Evolutionary conservation across 2,797 vertebrate species (phyloP), one percentile per base, ranked within the genome.

Genomic region (Poecile montanus): DNA sequence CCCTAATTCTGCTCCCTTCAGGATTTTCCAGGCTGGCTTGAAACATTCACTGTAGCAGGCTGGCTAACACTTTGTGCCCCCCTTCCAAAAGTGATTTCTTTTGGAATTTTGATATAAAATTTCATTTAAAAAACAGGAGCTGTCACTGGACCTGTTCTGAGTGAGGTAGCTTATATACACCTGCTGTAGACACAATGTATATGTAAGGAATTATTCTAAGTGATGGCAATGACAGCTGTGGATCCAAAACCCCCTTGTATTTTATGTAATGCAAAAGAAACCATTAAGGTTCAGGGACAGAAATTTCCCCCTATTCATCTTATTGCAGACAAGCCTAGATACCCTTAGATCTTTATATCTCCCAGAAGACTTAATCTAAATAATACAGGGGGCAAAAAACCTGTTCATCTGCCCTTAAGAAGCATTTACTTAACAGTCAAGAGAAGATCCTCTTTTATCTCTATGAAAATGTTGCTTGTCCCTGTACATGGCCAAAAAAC

Each of bases 151-250:
- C 71, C 32, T 86, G 53, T 85, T n/a, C 19, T 60, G 26, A 21
- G 16, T 68, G 47, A 70, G 23, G 23, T 19, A 57, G 45, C 47
- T 22, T 71, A n/a, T 25, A 86, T n/a, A 8, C 36, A 56, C 45
- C 18, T 51, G 26, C 58, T 9, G 3, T 29, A 58, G n/a, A 79
- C 25, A 23, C 0, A 0, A 47, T 5, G 5, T 63, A 26, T 38
- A 14, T 29, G 21, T n/a, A 38, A 90, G 30, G 56, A 86, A 40
- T 82, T 83, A 67, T 50, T 85, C 18, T 50, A 67, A 72, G 38
- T 36, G 13, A 25, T 7, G 3, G 9, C 44, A 81, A 13, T 68
- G 66, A 78, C 50, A 86, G 21, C 44, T 86, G 30, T 78, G 80
- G 34, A 56, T 91, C 38, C n/a, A 65, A 88, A 95, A 7, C 13